Evolutionary conservation across 2,888 invertebrate genomes (phyloP), one percentile per base, ranked within the genome.

Genomic region (Andrena haemorrhoa): DNA sequence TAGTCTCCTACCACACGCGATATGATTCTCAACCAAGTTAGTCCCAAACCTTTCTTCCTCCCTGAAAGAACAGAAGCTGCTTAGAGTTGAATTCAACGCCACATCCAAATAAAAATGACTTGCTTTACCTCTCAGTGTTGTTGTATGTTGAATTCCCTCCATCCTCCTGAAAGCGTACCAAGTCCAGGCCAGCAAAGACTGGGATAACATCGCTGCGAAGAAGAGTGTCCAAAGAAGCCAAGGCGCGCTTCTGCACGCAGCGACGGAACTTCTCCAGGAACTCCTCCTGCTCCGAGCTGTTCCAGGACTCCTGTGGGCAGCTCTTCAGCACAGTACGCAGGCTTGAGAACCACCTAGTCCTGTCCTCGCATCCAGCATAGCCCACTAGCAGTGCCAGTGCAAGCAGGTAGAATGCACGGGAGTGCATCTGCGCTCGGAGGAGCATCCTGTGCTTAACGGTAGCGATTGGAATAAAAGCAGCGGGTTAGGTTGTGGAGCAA

Each of bases 191-290:
- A 58, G 95, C 95, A 23, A 95, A 94, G 12, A 97, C 91, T 0
- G 96, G 95, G 76, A 97, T 96, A 56, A 95, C 93, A 85, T 96
- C 96, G 4, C 95, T 94, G 10, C 94, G 94, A 74, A 96, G 94
- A 0, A 96, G 94, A 23, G 95, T 94, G 90, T 97, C 96, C 84
- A 97, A 93, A 2, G 95, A 95, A 64, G 94, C 94, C 87, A 96
- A 88, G 64, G 95, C 90, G 7, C 90, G 88, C 10, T 89, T 84
- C 76, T 92, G 92, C 61, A 93, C 82, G 41, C 93, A 93, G 26
- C 76, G 80, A 26, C 89, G 86, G 8, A 93, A 79, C 26, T 79
- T 86, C 8, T 90, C 87, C 3, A 93, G 70, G 68, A 92, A 89
- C 23, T 89, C 89, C 31, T 86, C 86, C 61, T 88, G 86, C 0